phyloP scores from a whole-genome alignment of 2,888 invertebrate species.

The Ypsolopha sequella region DNA sequence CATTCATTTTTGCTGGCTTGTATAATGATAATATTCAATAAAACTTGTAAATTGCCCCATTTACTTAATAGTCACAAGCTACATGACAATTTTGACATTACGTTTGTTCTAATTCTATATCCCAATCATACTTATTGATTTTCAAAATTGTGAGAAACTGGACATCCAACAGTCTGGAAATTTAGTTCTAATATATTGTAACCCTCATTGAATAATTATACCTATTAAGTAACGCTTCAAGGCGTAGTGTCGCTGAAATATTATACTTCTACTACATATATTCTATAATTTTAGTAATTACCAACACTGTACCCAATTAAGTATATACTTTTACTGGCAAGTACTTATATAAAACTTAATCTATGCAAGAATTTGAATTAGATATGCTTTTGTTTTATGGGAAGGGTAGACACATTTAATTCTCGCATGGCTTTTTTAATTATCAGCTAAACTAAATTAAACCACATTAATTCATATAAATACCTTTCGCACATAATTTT shows the following conservation, averaged over 20 bases:
- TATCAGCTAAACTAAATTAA: constrained; percentile 12
- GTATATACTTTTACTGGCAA: constrained; percentile 31
- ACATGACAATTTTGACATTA: too few species aligned
- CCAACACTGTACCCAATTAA: constrained; percentile 62
- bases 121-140: neutral
- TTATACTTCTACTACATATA: constrained; percentile 51
- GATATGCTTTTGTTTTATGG: constrained; percentile 41
- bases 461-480: constrained; percentile 18
- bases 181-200: constrained; percentile 25
- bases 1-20: constrained; percentile 11
- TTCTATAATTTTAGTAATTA: constrained; percentile 64
- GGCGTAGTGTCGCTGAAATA: constrained; percentile 63
- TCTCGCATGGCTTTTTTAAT: constrained; percentile 59
- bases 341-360: constrained; percentile 39
- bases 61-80: too few species aligned
- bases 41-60: neutral
- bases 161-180: constrained; percentile 49
- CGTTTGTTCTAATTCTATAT: too few species aligned
- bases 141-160: constrained; percentile 11
- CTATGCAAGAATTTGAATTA: constrained; percentile 45
- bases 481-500: constrained; percentile 11
- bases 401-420: constrained; percentile 24
- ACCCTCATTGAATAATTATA: constrained; percentile 51
- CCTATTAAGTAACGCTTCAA: constrained; percentile 60
- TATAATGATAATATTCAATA: neutral